Percentiles rank a stretch among this genome's conserved stretches.
These are phyloP conservation scores for Harpagifer antarcticus DNA, from an alignment of 2,797 vertebrate species.

Conservation along the genomic window DNA sequence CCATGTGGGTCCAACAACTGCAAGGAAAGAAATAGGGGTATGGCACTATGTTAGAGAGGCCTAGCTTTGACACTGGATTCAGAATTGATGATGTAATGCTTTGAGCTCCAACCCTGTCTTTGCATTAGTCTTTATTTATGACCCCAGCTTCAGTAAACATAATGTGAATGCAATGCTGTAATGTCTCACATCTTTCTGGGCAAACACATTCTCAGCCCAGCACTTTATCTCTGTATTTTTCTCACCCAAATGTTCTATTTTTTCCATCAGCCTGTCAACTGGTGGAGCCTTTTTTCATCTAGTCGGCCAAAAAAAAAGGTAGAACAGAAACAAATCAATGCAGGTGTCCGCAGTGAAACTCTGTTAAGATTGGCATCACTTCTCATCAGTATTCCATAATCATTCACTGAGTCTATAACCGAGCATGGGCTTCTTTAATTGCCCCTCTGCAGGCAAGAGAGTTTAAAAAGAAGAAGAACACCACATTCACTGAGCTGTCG, in stretches of 20 bases:
- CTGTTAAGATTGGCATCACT: slow-evolving; percentile 58
- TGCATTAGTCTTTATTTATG: not conserved
- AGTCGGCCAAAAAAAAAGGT: slow-evolving; percentile 6
- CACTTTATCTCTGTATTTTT: slow-evolving; percentile 32
- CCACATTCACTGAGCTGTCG: slow-evolving; percentile 63
- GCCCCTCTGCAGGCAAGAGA: slow-evolving; percentile 67
- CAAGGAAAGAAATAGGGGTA: not conserved
- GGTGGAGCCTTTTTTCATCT: slow-evolving; percentile 41
- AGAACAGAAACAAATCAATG: slow-evolving; percentile 64
- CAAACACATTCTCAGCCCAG: slow-evolving; percentile 8
- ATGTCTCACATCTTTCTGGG: slow-evolving; percentile 15
- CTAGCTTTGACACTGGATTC: not conserved
- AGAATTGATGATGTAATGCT: not conserved
- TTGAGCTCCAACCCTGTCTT: not conserved
- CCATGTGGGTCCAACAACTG: not conserved
- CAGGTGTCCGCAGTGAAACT: slow-evolving; percentile 45
- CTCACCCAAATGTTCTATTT: slow-evolving; percentile 33
- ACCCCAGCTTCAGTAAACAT: not conserved
- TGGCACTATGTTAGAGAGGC: not conserved
- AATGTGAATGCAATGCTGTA: slow-evolving; percentile 23
- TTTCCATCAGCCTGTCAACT: slow-evolving; percentile 41
- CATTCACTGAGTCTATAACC: slow-evolving; percentile 49
- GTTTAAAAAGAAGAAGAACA: slow-evolving; percentile 62
- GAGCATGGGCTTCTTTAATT: slow-evolving; percentile 71
- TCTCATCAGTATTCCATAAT: slow-evolving; percentile 79